Evolutionary conservation across 2,888 invertebrate genomes (phyloP), one percentile per base, ranked within the genome.

Genomic region (Laspeyria flexula): DNA sequence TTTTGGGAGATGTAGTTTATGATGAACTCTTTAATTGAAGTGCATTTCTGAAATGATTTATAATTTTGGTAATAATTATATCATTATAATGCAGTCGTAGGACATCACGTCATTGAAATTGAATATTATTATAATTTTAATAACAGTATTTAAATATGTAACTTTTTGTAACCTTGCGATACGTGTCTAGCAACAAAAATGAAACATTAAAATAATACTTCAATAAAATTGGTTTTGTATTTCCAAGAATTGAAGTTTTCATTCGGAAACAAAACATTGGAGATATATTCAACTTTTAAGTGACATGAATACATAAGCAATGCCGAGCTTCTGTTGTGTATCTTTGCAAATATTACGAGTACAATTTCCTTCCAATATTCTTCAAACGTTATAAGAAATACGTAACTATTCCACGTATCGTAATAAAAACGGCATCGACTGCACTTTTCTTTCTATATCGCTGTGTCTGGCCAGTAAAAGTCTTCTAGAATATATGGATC

Each of bases 281-380:
- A 57, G 59, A 65, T 55, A 62, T 55, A 65, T 70, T 73, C 35
- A 56, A 68, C 46, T 74, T 76, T 67, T 73, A 72, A 74, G 68
- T 71, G 68, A 73, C 59, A 57, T 60, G 69, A 74, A 78, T 67
- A 73, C 65, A 72, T 65, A 68, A 66, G 54, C 70, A 63, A 73
- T 77, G 71, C 57, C 27, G 42, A 41, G 49, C 54, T 48, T 39
- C 65, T 73, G 56, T 63, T 58, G 52, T 59, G 61, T 70, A 63
- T 68, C 55, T 55, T 73, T 67, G 67, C 60, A 68, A 72, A 67
- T 70, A 66, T 73, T 71, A 65, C 59, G 45, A 59, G 59, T 49
- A 69, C 73, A 77, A 81, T 82, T 79, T 71, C 65, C 56, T 65
- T 78, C 62, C 76, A 78, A 83, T 81, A 81, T 83, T 80, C 73